Percentiles rank a stretch among this genome's conserved stretches.
phyloP scores from a whole-genome alignment of 2,888 invertebrate species.

The Embidobia sp. region DNA sequence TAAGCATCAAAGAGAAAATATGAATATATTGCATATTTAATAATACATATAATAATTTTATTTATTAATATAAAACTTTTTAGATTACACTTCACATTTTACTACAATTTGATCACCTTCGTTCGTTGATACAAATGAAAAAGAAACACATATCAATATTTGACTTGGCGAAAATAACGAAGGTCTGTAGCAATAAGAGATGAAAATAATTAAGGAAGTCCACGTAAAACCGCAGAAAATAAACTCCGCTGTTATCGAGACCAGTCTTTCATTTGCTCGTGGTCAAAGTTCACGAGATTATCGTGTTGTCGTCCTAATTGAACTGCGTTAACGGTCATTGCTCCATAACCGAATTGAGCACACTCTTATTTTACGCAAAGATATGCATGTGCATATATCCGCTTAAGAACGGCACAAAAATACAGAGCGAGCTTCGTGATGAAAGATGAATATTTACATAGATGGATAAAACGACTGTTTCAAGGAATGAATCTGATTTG shows the following conservation, averaged over 20 bases:
- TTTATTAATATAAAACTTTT: too few species aligned
- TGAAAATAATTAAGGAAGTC: constrained; percentile 18
- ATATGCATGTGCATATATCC: not conserved
- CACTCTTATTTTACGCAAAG: not conserved
- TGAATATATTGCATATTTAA: too few species aligned
- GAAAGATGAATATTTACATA: constrained; percentile 45
- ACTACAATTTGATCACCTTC: too few species aligned
- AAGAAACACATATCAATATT: not conserved
- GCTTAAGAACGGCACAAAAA: constrained; percentile 7
- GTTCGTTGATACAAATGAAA: too few species aligned
- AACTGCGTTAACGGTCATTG: constrained; percentile 18
- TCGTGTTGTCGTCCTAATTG: constrained; percentile 11
- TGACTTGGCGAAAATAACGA: not conserved
- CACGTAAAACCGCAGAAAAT: not conserved
- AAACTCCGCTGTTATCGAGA: constrained; percentile 6
- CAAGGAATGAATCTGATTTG: constrained; percentile 52
- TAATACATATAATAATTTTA: too few species aligned
- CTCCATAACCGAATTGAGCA: constrained; percentile 10
- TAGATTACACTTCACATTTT: too few species aligned
- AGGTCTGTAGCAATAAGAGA: not conserved
- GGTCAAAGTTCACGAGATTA: constrained; percentile 15
- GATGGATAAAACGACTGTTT: constrained; percentile 42
- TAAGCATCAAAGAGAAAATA: too few species aligned
- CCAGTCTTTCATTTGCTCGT: constrained; percentile 19
- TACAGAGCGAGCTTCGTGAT: constrained; percentile 12